Evolutionary conservation across 2,113 vertebrate genomes (phyloP).

Genomic region (Trogon surrucura): DNA sequence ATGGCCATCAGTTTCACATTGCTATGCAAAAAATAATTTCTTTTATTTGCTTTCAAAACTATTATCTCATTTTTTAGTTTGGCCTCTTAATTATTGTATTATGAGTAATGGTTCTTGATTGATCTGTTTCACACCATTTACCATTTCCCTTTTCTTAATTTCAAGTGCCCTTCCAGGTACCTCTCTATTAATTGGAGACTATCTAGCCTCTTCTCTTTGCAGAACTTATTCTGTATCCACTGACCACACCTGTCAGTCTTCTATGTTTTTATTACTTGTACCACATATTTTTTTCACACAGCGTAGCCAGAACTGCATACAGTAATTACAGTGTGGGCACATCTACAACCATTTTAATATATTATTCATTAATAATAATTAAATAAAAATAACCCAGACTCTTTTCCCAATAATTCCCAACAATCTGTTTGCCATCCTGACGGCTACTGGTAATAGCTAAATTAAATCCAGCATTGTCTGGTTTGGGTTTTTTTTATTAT

Average conservation of each 20-base stretch:
- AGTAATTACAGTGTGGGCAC: slow-evolving; percentile 9
- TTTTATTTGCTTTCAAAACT: background rate
- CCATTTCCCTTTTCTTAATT: background rate
- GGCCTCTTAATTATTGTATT: background rate
- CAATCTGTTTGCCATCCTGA: slow-evolving; percentile 16
- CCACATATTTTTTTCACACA: slow-evolving; percentile 17
- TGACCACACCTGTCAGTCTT: slow-evolving; percentile 1
- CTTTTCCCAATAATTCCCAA: slow-evolving; percentile 8
- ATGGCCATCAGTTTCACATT: background rate
- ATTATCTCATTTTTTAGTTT: background rate
- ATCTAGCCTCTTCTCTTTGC: background rate
- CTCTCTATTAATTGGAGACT: background rate
- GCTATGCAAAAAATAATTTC: background rate
- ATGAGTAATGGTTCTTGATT: background rate
- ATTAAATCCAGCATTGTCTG: background rate
- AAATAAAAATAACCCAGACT: background rate
- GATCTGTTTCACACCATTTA: background rate
- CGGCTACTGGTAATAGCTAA: background rate
- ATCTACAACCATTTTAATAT: background rate
- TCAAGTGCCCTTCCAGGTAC: background rate
- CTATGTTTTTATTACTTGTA: slow-evolving; percentile 5
- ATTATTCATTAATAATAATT: background rate
- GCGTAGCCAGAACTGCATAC: background rate
- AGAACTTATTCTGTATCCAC: background rate
- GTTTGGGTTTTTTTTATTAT: background rate